Evolutionary conservation across 2,797 vertebrate species (phyloP), one percentile per base, ranked within the genome.

Genomic region (Onychomys leucogaster): DNA sequence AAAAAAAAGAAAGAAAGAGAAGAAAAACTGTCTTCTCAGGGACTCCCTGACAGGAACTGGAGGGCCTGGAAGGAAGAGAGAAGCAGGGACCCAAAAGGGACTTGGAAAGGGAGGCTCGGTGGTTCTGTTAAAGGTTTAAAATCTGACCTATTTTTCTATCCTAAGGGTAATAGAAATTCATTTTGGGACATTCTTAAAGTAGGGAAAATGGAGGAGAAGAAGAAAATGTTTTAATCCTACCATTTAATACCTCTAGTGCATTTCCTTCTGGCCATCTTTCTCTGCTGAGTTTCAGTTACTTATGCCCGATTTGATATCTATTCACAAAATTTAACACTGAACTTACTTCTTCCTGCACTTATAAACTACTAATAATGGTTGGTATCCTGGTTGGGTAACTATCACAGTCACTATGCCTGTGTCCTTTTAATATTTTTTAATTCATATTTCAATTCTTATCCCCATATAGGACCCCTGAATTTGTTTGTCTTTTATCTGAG

Each of bases 231-330:
- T 27, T 94, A 78, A 83, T 91, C 80, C 67, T 89, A 57, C 21
- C 29, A 73, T 46, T 11, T n/a, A 94, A 57, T 1, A 90, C 76
- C 27, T 67, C 84, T 90, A 6, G 55, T 61, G 34, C 49, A 57
- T 91, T 90, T 96, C 49, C 16, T 90, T 89, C 16, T 71, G 59
- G 57, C 90, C 37, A 84, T 89, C 43, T 90, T 95, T 90, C 29
- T 96, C 61, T 96, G 29, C 43, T 96, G n/a, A 14, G 5, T 86
- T 95, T 95, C 95, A 85, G 49, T 92, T 88, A 43, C 92, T 90
- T 92, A 81, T 86, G 43, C 23, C 49, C 25, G 41, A 67, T 77
- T 84, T 92, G 85, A 21, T 83, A 55, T 84, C 19, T 21, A 91
- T 83, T 52, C 9, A 73, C 82, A 77, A 65, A 37, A 69, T 14